phyloP scores from a whole-genome alignment of 2,888 invertebrate species.

The Piscicola geometra region DNA sequence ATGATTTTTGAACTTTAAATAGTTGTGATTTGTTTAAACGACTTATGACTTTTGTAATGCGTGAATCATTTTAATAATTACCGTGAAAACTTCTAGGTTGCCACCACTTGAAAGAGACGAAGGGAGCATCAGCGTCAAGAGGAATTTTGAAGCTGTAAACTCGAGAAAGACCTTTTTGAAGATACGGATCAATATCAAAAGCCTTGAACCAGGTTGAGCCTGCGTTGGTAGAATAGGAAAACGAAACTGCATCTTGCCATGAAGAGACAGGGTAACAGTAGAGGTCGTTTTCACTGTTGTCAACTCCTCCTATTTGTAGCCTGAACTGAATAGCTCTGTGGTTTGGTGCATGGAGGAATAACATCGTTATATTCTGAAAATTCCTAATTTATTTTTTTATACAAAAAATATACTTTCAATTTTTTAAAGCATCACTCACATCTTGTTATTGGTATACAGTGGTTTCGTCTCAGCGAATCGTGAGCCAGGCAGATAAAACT shows the following conservation, averaged over 20 bases:
- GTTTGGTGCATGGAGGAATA: too few species aligned
- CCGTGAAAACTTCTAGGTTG: constrained; percentile 47
- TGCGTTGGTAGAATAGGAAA: constrained; percentile 54
- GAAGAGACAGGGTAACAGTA: constrained; percentile 46
- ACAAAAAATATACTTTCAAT: not conserved
- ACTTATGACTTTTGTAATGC: too few species aligned
- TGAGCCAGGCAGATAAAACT: constrained; percentile 53
- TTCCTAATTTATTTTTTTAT: not conserved
- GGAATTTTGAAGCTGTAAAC: constrained; percentile 50
- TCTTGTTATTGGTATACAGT: constrained; percentile 50
- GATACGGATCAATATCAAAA: constrained; percentile 41
- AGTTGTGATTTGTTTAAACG: too few species aligned
- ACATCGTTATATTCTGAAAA: not conserved
- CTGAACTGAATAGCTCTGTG: constrained; percentile 53
- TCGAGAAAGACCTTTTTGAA: constrained; percentile 36
- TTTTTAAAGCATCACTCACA: constrained; percentile 44
- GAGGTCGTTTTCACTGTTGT: constrained; percentile 49
- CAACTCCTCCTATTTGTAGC: constrained; percentile 51
- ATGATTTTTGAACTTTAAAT: too few species aligned
- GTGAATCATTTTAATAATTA: not conserved
- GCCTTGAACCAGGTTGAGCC: constrained; percentile 53
- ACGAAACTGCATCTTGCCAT: constrained; percentile 51
- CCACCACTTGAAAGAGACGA: constrained; percentile 56
- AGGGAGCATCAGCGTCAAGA: constrained; percentile 50
- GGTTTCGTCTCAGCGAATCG: constrained; percentile 52